Conservation (phyloP, 2,797 vertebrate genomes). For the Crypturellus tataupa region DNA sequence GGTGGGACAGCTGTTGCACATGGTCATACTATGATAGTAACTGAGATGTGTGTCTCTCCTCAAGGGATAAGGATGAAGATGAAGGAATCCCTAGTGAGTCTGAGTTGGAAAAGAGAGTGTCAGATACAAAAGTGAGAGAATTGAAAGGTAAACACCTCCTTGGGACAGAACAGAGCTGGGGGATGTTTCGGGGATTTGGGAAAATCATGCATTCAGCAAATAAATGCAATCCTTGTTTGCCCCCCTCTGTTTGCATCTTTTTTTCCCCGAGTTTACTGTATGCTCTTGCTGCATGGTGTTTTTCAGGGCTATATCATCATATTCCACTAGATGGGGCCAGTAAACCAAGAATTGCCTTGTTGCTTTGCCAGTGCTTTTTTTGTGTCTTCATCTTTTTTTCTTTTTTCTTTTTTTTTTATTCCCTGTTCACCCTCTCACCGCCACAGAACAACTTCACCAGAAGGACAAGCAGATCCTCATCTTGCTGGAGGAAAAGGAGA, state of each 20-base stretch:
- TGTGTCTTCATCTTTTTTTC: not conserved
- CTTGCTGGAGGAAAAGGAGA: constrained; percentile 93
- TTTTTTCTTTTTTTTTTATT: not conserved
- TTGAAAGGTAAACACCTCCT: constrained; percentile 88
- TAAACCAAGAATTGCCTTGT: not conserved
- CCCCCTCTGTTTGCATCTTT: not conserved
- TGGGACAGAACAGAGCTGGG: not conserved
- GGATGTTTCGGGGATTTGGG: too few species aligned
- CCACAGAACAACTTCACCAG: constrained; percentile 90
- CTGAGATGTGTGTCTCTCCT: not conserved
- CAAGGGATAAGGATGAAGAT: constrained; percentile 95
- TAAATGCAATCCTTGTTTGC: not conserved
- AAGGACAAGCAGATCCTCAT: constrained; percentile 93
- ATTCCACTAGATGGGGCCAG: constrained; percentile 71
- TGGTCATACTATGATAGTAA: not conserved
- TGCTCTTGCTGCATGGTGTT: not conserved
- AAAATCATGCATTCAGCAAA: not conserved
- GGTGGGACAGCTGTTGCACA: not conserved
- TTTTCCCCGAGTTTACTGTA: not conserved
- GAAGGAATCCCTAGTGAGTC: constrained; percentile 97
- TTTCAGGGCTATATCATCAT: not conserved
- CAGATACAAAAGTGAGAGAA: constrained; percentile 91
- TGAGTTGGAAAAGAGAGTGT: constrained; percentile 92
- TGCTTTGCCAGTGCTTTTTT: not conserved
- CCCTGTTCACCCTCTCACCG: not conserved